A percentile compares a stretch with the other conserved stretches of the same genome.
Evolutionary conservation across 2,797 vertebrate species (phyloP).

Genomic region (Tinamus major): DNA sequence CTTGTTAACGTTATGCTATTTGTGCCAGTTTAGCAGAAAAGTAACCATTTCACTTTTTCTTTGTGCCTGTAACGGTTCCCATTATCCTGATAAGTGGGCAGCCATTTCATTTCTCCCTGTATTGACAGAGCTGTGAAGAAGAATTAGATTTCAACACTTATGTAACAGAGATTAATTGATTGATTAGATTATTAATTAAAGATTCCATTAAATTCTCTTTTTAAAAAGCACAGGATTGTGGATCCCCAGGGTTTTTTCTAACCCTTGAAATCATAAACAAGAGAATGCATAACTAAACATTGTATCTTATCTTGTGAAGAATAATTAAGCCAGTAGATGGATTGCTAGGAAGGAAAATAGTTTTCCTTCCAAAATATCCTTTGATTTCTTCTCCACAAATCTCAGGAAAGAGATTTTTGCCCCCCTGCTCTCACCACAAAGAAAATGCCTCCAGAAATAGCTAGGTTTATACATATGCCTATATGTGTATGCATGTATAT

Average conservation of each 20-base stretch:
- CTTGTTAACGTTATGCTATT: conserved; percentile 44
- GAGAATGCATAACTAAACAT: conserved; percentile 78
- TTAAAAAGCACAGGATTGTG: conserved; percentile 63
- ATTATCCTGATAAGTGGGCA: conserved; percentile 76
- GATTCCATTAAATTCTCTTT: conserved; percentile 80
- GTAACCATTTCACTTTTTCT: conserved; percentile 70
- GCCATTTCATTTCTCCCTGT: conserved; percentile 71
- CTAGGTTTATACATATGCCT: not conserved
- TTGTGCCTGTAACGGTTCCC: conserved; percentile 70
- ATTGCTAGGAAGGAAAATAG: conserved; percentile 33
- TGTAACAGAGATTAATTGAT: conserved; percentile 83
- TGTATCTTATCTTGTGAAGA: conserved; percentile 73
- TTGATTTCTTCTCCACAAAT: not conserved
- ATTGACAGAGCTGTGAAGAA: conserved; percentile 77
- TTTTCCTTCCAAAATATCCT: conserved; percentile 25
- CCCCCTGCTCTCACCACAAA: not conserved
- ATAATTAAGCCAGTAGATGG: conserved; percentile 72
- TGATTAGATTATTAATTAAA: conserved; percentile 87
- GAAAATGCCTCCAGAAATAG: not conserved
- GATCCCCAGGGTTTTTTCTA: conserved; percentile 73
- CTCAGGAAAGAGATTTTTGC: not conserved
- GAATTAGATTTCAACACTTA: conserved; percentile 80
- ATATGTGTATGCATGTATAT: rapidly evolving
- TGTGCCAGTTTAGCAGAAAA: conserved; percentile 68
- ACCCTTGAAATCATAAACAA: conserved; percentile 81